Percentiles rank a stretch among this genome's conserved stretches.
These are phyloP conservation scores for Drosophila quadrilineata DNA, from an alignment of 1,140 invertebrate species.

Conservation along the genomic window DNA sequence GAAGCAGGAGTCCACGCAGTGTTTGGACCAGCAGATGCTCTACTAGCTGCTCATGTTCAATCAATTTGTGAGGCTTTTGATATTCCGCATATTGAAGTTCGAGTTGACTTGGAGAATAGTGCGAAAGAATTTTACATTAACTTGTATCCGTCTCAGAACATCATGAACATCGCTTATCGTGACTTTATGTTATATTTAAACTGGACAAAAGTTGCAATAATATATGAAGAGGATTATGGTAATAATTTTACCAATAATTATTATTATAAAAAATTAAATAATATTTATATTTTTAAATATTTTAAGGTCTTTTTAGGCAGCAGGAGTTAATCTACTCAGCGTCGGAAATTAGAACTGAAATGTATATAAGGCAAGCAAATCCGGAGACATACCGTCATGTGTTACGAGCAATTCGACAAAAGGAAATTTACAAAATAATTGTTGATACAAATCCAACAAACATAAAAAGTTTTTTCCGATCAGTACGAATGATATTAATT, in stretches of 20 bases:
- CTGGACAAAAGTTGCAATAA: constrained; percentile 95
- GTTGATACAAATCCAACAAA: constrained; percentile 91
- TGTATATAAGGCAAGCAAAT: constrained; percentile 91
- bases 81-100: constrained; percentile 92
- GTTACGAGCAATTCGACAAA: constrained; percentile 89
- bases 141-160: constrained; percentile 91
- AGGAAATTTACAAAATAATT: constrained; percentile 92
- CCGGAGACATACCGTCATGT: constrained; percentile 89
- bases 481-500: constrained; percentile 82
- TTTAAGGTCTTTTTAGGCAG: constrained; percentile 91
- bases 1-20: constrained; percentile 93
- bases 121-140: constrained; percentile 93
- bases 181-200: constrained; percentile 94
- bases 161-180: constrained; percentile 91
- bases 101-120: constrained; percentile 87
- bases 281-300: neutral
- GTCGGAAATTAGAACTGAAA: constrained; percentile 87
- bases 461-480: constrained; percentile 90
- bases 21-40: constrained; percentile 92
- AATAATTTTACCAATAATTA: too few species aligned
- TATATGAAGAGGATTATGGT: constrained; percentile 89
- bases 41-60: constrained; percentile 92
- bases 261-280: neutral
- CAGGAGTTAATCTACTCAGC: constrained; percentile 90
- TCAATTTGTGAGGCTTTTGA: constrained; percentile 94